Conservation (phyloP, 2,113 vertebrate genomes). For the Phycodurus eques region DNA sequence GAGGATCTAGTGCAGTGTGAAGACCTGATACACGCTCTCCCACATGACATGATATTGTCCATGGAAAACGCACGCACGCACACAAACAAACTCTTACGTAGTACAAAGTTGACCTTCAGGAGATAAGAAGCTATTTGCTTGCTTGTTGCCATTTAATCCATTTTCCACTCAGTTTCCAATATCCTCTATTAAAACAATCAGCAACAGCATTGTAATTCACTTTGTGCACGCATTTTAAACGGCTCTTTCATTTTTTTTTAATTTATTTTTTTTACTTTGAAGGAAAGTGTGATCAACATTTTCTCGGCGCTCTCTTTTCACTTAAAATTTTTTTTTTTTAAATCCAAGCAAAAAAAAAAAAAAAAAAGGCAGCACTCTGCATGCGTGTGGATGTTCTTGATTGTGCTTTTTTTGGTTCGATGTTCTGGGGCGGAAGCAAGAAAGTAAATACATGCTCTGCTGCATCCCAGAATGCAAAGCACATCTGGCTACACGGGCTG, state of each 20-base stretch:
- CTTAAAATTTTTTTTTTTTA: no score
- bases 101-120: slow-evolving; percentile 12
- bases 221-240: background rate
- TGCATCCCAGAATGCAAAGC: slow-evolving; percentile 12
- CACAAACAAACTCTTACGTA: slow-evolving; percentile 5
- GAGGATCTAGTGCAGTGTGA: slow-evolving; percentile 46
- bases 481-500: slow-evolving; percentile 9
- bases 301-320: background rate
- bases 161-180: background rate
- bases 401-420: background rate
- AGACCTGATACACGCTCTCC: slow-evolving; percentile 25
- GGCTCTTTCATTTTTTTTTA: background rate
- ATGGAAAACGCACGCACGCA: background rate
- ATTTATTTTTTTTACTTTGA: background rate
- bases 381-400: slow-evolving; percentile 5
- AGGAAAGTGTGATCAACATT: background rate
- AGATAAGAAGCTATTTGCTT: background rate
- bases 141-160: background rate
- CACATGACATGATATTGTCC: slow-evolving; percentile 23
- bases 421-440: slow-evolving; percentile 13
- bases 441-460: slow-evolving; percentile 12
- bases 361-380: background rate
- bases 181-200: background rate
- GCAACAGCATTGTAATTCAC: background rate
- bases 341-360: background rate